These are phyloP conservation scores for Battus philenor DNA, from an alignment of 1,140 invertebrate species.

Conservation along the genomic window DNA sequence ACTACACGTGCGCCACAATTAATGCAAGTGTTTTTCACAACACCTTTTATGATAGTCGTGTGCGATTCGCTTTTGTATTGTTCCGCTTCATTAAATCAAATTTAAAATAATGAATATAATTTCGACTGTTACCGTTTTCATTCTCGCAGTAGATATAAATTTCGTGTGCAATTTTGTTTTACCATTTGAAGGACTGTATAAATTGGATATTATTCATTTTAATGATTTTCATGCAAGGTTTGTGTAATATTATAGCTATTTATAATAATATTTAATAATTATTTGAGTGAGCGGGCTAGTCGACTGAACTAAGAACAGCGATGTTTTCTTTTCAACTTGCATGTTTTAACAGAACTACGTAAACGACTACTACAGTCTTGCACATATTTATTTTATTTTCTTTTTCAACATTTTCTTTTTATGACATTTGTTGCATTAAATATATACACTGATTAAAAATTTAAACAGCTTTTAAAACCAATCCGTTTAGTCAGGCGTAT, in stretches of 20 bases:
- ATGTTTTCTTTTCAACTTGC: neutral
- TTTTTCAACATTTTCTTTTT: neutral
- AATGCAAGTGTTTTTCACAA: conserved; percentile 14
- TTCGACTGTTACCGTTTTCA: neutral
- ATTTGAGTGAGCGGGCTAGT: neutral
- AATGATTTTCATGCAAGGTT: conserved; percentile 50
- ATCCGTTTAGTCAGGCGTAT: too few relatives aligned
- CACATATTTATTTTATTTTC: neutral
- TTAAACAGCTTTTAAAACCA: too few relatives aligned
- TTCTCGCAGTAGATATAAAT: neutral
- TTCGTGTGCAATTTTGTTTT: conserved; percentile 20
- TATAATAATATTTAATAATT: neutral
- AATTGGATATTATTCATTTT: conserved; percentile 37
- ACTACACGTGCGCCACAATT: neutral
- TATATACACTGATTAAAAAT: too few relatives aligned
- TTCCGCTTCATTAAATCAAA: too few relatives aligned
- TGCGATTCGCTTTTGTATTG: too few relatives aligned
- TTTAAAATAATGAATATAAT: too few relatives aligned
- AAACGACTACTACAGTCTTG: neutral
- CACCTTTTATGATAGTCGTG: too few relatives aligned
- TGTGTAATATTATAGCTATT: conserved; percentile 16
- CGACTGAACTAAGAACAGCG: neutral
- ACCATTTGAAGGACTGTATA: conserved; percentile 26
- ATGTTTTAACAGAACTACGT: neutral
- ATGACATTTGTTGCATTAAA: neutral